Percentiles rank a stretch among this genome's conserved stretches.
Evolutionary conservation across 1,140 invertebrate species (phyloP).

Genomic region (Cepaea nemoralis): DNA sequence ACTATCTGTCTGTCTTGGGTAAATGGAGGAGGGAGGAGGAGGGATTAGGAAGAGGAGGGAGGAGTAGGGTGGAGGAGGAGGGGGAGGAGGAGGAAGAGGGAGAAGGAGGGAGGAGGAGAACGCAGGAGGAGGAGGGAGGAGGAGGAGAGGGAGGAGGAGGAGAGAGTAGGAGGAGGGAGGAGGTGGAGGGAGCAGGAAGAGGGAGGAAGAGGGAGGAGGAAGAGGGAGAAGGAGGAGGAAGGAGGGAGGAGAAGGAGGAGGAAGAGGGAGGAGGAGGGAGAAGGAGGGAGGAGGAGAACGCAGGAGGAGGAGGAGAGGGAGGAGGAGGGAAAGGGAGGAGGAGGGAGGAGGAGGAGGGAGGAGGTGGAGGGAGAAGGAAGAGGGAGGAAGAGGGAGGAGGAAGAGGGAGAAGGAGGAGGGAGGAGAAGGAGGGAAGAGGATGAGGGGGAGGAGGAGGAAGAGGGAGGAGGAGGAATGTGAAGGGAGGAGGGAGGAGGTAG

Average conservation of each 20-base stretch:
- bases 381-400: background rate
- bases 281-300: background rate
- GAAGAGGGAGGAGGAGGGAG: background rate
- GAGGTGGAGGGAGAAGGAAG: background rate
- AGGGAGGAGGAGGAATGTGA: too few species aligned
- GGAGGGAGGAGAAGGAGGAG: background rate
- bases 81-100: background rate
- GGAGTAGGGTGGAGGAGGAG: background rate
- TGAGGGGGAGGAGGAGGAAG: background rate
- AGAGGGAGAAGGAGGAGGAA: background rate
- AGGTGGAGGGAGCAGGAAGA: too few species aligned
- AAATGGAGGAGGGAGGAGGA: too few species aligned
- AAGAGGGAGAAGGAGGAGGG: constrained; percentile 1
- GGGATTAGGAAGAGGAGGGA: too few species aligned
- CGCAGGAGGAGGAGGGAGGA: background rate
- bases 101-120: too few species aligned
- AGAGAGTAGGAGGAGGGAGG: too few species aligned
- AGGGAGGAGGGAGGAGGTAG: constrained; percentile 1
- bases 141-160: too few species aligned
- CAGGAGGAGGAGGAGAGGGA: background rate
- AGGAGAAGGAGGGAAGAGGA: background rate
- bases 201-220: too few species aligned
- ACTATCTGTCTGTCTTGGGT: too few species aligned
- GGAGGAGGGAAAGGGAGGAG: background rate
- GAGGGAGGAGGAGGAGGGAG: constrained; percentile 7